Evolutionary conservation across 2,888 invertebrate species (phyloP).

Genomic region (Callyntrura sp.): DNA sequence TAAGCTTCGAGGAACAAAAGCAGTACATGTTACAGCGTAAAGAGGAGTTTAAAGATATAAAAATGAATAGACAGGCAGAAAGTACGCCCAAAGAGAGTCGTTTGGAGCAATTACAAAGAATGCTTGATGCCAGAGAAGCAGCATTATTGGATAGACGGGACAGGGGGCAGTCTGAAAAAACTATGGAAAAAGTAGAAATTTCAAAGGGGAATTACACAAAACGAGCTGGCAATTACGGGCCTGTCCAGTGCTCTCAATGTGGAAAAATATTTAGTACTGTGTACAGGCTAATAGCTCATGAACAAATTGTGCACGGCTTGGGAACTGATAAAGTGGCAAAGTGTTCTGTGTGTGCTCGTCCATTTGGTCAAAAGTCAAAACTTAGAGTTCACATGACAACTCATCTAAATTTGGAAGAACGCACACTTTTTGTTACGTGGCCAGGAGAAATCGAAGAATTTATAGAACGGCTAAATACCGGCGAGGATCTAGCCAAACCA

Average conservation of each 20-base stretch:
- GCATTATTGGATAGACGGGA: no score
- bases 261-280: background rate
- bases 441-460: background rate
- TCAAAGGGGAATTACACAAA: no score
- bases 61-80: background rate
- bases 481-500: conserved; percentile 3
- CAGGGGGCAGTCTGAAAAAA: no score
- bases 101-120: background rate
- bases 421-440: background rate
- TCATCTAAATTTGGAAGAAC: conserved; percentile 3
- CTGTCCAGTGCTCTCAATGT: background rate
- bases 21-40: background rate
- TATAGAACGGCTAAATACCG: background rate
- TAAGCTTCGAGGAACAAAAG: conserved; percentile 26
- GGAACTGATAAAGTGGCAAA: background rate
- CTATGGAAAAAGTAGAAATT: no score
- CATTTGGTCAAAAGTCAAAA: background rate
- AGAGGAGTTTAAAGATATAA: background rate
- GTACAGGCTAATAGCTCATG: background rate
- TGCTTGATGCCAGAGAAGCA: background rate
- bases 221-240: background rate
- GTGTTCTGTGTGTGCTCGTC: conserved; percentile 9
- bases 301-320: background rate
- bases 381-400: background rate
- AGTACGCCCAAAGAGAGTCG: background rate